These are phyloP conservation scores for Synaphobranchus kaupii DNA, from an alignment of 2,797 vertebrate species.

Conservation along the genomic window DNA sequence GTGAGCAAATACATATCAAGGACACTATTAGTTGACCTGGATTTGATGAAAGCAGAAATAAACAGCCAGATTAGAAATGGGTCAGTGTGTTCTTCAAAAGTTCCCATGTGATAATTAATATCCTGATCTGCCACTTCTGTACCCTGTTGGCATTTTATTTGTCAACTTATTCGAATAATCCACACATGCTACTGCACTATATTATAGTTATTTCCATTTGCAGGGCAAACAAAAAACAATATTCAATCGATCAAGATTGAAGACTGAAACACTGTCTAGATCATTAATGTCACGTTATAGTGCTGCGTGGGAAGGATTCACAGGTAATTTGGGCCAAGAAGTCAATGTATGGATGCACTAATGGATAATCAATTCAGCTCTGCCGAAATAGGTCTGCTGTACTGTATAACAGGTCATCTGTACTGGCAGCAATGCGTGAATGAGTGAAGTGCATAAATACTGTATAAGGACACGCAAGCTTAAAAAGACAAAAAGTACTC, in stretches of 20 bases:
- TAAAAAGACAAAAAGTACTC: background rate
- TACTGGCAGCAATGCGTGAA: background rate
- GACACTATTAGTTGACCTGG: background rate
- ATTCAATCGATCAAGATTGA: background rate
- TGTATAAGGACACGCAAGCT: background rate
- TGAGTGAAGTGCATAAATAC: background rate
- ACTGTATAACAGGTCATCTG: background rate
- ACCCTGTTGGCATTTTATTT: background rate
- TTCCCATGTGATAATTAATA: background rate
- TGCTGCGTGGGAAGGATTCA: background rate
- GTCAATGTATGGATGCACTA: slow-evolving; percentile 6
- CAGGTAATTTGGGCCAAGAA: background rate
- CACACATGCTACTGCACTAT: background rate
- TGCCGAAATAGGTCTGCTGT: background rate
- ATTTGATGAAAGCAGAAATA: background rate
- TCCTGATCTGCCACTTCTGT: background rate
- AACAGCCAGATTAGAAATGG: background rate
- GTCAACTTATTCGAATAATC: background rate
- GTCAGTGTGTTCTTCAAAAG: background rate
- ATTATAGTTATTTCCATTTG: background rate
- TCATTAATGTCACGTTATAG: background rate
- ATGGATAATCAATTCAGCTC: slow-evolving; percentile 9
- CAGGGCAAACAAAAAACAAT: background rate
- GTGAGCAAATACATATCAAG: background rate
- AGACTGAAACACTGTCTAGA: background rate